Conservation (phyloP, 2,113 vertebrate species). For the Xiphophorus maculatus region DNA sequence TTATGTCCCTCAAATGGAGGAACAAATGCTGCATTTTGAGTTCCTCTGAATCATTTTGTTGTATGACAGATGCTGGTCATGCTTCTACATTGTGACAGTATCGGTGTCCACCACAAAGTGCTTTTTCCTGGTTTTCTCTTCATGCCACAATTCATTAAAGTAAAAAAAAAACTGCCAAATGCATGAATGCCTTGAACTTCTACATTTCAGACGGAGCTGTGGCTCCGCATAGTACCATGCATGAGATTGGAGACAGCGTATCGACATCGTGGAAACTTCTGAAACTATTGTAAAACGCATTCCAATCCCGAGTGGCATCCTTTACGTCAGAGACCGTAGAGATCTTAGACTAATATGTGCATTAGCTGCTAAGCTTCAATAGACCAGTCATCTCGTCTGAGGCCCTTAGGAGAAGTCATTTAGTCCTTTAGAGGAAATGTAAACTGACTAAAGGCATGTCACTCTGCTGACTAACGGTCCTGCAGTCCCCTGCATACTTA, state of each 20-base stretch:
- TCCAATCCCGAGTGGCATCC: conserved; percentile 80
- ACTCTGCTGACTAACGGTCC: conserved; percentile 43
- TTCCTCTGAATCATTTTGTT: conserved; percentile 47
- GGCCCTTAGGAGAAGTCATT: conserved; percentile 1
- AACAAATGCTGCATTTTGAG: conserved; percentile 57
- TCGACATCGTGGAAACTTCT: conserved; percentile 67
- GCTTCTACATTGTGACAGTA: conserved; percentile 71
- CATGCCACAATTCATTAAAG: conserved; percentile 66
- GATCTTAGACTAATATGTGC: conserved; percentile 55
- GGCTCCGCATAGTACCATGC: conserved; percentile 79
- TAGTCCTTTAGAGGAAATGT: conserved; percentile 15
- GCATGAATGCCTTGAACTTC: conserved; percentile 93
- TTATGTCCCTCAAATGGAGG: conserved; percentile 47
- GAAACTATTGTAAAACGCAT: conserved; percentile 70
- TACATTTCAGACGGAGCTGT: conserved; percentile 66
- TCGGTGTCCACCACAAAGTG: conserved; percentile 79
- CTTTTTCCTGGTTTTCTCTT: conserved; percentile 73
- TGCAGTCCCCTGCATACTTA: conserved; percentile 11
- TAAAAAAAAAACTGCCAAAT: conserved; percentile 85
- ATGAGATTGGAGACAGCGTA: conserved; percentile 80
- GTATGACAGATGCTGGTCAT: conserved; percentile 62
- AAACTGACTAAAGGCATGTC: conserved; percentile 58
- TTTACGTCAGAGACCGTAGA: conserved; percentile 63
- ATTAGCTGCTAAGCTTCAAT: conserved; percentile 54
- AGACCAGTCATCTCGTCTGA: conserved; percentile 34